phyloP scores from a whole-genome alignment of 2,888 invertebrate genomes.

The Agrotis segetum region DNA sequence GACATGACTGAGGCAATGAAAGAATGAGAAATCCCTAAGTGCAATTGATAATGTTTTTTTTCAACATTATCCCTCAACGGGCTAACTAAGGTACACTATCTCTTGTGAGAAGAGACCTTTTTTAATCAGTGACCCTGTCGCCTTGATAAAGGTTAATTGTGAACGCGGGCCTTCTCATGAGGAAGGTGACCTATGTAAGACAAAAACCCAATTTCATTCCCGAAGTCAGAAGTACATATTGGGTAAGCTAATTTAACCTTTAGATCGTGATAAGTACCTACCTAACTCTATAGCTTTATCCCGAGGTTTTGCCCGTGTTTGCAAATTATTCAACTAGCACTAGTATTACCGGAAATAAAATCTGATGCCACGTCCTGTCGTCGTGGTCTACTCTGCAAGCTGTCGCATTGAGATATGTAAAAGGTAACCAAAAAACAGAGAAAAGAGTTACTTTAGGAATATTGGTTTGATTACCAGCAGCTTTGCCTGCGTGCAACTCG shows the following conservation, averaged over 20 bases:
- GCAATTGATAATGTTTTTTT: not conserved
- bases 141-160: not conserved
- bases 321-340: not conserved
- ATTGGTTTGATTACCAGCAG: no score
- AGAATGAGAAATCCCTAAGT: not conserved
- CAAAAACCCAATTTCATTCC: no score
- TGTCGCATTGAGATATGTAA: not conserved
- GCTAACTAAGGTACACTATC: not conserved
- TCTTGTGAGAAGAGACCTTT: not conserved
- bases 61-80: not conserved
- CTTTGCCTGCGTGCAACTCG: no score
- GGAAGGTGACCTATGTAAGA: slow-evolving; percentile 18
- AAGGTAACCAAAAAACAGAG: no score
- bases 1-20: not conserved
- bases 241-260: not conserved
- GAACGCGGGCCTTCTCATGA: not conserved
- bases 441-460: no score
- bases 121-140: slow-evolving; percentile 1
- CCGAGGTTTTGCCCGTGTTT: not conserved
- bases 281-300: no score
- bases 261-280: no score
- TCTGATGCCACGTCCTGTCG: not conserved
- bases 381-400: not conserved
- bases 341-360: not conserved
- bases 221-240: not conserved